Evolutionary conservation across 2,113 vertebrate species (phyloP).

Genomic region (Serinus canaria): DNA sequence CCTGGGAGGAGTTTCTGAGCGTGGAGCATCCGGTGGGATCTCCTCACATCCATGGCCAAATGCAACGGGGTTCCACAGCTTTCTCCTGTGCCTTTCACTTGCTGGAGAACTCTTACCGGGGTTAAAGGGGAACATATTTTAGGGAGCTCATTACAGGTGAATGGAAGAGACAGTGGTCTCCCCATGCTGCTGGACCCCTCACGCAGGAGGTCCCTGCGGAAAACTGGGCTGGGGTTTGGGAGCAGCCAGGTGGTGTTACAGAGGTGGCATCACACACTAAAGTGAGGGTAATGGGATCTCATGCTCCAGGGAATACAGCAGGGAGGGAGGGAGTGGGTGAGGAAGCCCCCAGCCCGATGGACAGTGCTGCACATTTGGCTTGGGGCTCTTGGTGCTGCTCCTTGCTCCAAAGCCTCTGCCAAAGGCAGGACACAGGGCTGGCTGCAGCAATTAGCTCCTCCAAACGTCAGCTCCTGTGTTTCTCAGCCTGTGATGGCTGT

Average conservation of each 20-base stretch:
- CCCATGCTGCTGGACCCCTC: accelerated
- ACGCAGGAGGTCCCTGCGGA: neutral
- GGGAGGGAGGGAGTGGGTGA: neutral
- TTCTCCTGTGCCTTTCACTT: neutral
- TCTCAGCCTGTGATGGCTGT: neutral
- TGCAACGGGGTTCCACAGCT: neutral
- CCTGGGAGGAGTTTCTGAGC: neutral
- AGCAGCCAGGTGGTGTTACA: neutral
- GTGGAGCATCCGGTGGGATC: accelerated
- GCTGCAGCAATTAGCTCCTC: conserved; percentile 5
- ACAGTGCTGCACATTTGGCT: conserved; percentile 40
- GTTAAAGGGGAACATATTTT: neutral
- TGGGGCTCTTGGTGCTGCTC: neutral
- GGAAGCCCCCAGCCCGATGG: neutral
- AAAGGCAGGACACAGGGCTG: neutral
- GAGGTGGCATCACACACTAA: neutral
- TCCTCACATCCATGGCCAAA: neutral
- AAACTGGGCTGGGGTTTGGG: neutral
- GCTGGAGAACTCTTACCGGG: neutral
- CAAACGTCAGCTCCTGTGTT: neutral
- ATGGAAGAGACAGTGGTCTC: neutral
- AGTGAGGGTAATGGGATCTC: conserved; percentile 26
- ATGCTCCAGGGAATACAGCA: neutral
- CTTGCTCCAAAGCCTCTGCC: neutral
- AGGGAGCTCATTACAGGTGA: accelerated